Conservation (phyloP, 2,113 vertebrate genomes). For the Cranoglanis bouderius region DNA sequence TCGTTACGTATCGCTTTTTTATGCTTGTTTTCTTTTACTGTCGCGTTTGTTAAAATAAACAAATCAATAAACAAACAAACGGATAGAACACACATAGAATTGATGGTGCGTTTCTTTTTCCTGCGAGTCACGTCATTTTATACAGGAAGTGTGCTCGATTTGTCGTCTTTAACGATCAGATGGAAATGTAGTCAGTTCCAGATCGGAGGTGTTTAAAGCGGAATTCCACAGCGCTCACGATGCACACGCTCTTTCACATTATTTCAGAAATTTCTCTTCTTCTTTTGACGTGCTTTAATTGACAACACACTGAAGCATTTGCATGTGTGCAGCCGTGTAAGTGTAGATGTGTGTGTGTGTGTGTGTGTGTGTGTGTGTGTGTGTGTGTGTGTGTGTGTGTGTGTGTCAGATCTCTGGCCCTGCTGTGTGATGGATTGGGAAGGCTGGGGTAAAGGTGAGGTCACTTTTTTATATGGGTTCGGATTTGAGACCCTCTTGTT, state of each 20-base stretch:
- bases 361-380: not conserved
- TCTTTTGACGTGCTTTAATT: not conserved
- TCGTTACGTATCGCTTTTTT: too few relatives aligned
- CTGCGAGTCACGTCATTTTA: not conserved
- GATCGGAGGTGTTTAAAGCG: not conserved
- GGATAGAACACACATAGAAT: constrained; percentile 33
- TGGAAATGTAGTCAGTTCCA: constrained; percentile 33
- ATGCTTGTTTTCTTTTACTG: too few relatives aligned
- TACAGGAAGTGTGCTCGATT: constrained; percentile 22
- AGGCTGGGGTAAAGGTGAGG: constrained; percentile 65
- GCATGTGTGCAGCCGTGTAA: constrained; percentile 16
- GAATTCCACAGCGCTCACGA: not conserved
- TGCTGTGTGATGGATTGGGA: constrained; percentile 69
- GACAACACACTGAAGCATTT: not conserved
- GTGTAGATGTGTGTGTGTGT: not conserved
- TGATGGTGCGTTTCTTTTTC: not conserved
- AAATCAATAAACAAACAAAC: not conserved
- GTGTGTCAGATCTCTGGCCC: constrained; percentile 11
- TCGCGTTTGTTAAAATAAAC: too few relatives aligned
- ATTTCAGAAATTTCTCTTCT: not conserved
- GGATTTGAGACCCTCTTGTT: constrained; percentile 57
- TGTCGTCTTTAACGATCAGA: constrained; percentile 40
- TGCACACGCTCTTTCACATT: not conserved
- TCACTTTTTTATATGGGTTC: constrained; percentile 68
- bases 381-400: not conserved